These are phyloP conservation scores for Melangyna quadrimaculata DNA, from an alignment of 2,888 invertebrate species.

Conservation along the genomic window DNA sequence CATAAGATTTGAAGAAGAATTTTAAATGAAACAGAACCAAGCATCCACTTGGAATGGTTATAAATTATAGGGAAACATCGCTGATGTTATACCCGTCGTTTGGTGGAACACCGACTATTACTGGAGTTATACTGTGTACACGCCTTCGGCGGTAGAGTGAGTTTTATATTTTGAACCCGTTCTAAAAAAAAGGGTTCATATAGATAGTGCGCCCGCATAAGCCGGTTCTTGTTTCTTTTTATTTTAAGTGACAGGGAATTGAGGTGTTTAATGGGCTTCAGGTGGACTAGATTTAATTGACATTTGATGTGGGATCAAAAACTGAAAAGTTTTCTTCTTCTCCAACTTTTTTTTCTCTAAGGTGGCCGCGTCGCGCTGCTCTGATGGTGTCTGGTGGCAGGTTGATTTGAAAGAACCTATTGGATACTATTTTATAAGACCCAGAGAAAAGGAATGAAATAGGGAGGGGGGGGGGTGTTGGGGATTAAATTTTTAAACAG, in stretches of 20 bases:
- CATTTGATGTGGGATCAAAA: constrained; percentile 43
- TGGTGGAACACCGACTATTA: background rate
- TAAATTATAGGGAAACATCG: constrained; percentile 24
- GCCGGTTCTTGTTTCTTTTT: background rate
- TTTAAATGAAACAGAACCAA: background rate
- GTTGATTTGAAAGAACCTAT: background rate
- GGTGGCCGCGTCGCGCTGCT: background rate
- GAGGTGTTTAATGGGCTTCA: constrained; percentile 16
- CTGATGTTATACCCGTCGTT: background rate
- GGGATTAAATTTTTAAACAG: background rate
- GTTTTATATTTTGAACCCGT: background rate
- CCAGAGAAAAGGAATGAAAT: background rate
- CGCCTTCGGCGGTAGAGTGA: background rate
- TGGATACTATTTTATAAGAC: background rate
- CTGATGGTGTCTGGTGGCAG: background rate
- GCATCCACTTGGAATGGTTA: constrained; percentile 35
- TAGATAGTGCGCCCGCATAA: too few species aligned
- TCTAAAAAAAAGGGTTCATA: background rate
- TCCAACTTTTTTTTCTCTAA: background rate
- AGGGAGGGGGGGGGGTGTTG: too few species aligned
- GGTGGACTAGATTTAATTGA: constrained; percentile 38
- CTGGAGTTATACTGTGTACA: background rate
- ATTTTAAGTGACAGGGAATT: constrained; percentile 39
- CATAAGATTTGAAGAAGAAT: background rate
- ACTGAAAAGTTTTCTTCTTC: background rate